Evolutionary conservation across 2,113 vertebrate genomes (phyloP), one percentile per base, ranked within the genome.

Genomic region (Felis catus): DNA sequence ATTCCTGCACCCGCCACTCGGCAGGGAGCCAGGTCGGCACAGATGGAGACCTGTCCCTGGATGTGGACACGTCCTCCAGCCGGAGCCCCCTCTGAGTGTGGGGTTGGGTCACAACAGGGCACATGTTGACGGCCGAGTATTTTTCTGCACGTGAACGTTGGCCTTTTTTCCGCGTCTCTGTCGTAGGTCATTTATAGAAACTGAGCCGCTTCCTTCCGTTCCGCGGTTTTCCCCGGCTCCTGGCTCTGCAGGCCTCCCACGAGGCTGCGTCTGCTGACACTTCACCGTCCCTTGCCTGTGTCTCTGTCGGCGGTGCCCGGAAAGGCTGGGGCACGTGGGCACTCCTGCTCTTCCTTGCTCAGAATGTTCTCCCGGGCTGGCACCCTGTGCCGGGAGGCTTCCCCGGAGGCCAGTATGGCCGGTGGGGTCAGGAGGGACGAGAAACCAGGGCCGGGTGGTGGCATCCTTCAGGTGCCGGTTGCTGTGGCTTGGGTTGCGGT

Each of bases 331-430:
- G 13, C 65, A 5, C 0, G 4, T 7, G 15, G 41, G 53, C 79
- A 74, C 96, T 80, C 73, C 21, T 18, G 23, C 71, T 65, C 29
- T 4, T 21, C 19, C 78, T 66, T 71, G 87, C 81, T 86, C 53
- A 81, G 74, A 97, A 89, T 61, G 58, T 76, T 91, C 89, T 66
- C 89, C 66, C 18, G 33, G 25, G 51, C 58, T 90, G 65, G 36
- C 82, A 94, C n/a, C 29, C 61, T 1, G 90, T 19, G 6, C 0
- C 9, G 1, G 8, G 74, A 36, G 39, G 58, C 14, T n/a, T 19
- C 73, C 27, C 39, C 3, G 4, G 48, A 4, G 80, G 53, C 29
- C 4, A 1, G 1, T 7, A 45, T 48, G 39, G 48, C 15, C 15
- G 4, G 14, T 21, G 23, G n/a, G 31, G 33, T 29, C 27, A 41